Conservation (phyloP, 2,113 vertebrate genomes). For the Thalassarche chlororhynchos region DNA sequence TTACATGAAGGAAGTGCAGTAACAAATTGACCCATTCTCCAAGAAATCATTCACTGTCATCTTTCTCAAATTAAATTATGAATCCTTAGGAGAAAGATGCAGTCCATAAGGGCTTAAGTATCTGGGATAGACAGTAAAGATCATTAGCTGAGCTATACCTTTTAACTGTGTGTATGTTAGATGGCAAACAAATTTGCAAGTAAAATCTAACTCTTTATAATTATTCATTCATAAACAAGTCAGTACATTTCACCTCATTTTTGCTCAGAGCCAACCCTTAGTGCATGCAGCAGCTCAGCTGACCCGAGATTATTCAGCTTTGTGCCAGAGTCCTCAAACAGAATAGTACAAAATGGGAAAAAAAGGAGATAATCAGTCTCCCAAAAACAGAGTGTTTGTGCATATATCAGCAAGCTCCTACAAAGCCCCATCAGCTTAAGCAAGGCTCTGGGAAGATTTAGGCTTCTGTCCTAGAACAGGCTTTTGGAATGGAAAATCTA, state of each 20-base stretch:
- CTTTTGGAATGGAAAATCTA: background rate
- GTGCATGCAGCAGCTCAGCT: background rate
- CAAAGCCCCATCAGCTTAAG: background rate
- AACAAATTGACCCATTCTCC: background rate
- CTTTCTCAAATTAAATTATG: background rate
- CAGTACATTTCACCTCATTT: background rate
- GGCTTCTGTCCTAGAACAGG: background rate
- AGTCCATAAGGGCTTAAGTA: background rate
- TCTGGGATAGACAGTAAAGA: background rate
- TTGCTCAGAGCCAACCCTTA: background rate
- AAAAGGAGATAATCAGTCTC: background rate
- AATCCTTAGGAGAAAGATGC: background rate
- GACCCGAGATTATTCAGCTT: background rate
- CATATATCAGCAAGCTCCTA: background rate
- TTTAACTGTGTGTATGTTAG: background rate
- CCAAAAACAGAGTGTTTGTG: background rate
- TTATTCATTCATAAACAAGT: background rate
- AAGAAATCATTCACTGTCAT: background rate
- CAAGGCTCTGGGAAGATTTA: background rate
- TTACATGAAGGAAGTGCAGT: background rate
- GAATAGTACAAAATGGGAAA: background rate
- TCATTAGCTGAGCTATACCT: background rate
- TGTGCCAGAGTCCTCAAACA: background rate
- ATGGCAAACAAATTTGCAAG: background rate
- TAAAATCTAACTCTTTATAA: background rate